Evolutionary conservation across 2,888 invertebrate species (phyloP), one percentile per base, ranked within the genome.

Genomic region (Ametastegia equiseti): DNA sequence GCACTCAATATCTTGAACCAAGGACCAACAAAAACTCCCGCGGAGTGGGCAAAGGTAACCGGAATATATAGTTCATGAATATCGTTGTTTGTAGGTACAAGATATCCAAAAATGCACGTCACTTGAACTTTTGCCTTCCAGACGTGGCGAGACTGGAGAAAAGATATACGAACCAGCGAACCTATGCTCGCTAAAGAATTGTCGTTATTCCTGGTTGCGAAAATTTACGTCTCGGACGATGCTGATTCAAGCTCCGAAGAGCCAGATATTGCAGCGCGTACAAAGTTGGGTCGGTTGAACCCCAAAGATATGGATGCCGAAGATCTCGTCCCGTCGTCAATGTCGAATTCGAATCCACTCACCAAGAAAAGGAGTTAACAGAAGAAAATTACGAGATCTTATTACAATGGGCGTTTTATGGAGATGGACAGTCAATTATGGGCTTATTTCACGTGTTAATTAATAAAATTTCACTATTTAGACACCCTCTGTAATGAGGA

Each of bases 41-140:
- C 71, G 23, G 71, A 71, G n/a, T 71, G 27, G 27, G 71, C 71
- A 27, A 71, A 71, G 71, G 71, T n/a, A 60, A 30, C 60, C 15
- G 27, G 27, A 60, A 15, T 30, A 60, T 60, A 15, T 60, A n/a
- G n/a, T 60, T 60, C n/a, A n/a, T n/a, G n/a, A n/a, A n/a, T 30
- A 30, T 15, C 15, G 4, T 15, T 47, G 0, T 47, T 47, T n/a
- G 11, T 42, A 47, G 4, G 47, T 3, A 15, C 15, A n/a, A 47
- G 15, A 15, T 15, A 30, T 30, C 5, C 30, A 60, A 30, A 60
- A 11, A 27, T 13, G 27, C 15, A 30, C 30, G 15, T 60, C 9
- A 30, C 27, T 60, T 6, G 60, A 30, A 60, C 15, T 6, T 1
- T 15, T 60, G n/a, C n/a, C n/a, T 60, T 15, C 13, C 30, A 60